Percentiles rank a stretch among this genome's conserved stretches.
Conservation (phyloP, 1,140 invertebrate genomes). For the Drosophila lowei region DNA sequence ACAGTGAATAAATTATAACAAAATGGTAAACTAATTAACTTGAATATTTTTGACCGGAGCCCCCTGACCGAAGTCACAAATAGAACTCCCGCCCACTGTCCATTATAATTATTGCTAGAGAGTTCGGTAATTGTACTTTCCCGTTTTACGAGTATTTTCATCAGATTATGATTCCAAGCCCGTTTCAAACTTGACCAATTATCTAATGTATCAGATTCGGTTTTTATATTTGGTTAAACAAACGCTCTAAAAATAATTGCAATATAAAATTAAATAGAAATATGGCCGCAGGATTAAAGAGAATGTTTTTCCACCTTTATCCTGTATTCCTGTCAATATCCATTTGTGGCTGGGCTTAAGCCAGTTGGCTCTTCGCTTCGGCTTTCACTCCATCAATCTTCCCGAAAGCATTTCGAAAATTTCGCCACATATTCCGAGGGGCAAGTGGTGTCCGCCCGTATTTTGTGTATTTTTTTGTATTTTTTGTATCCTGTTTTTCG, state of each 20-base stretch:
- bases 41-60: constrained; percentile 18
- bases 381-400: constrained; percentile 41
- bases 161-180: background rate
- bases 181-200: constrained; percentile 12
- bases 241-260: constrained; percentile 18
- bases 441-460: background rate
- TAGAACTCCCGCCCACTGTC: too few relatives aligned
- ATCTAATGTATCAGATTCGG: background rate
- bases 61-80: constrained; percentile 1
- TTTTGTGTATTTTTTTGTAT: constrained; percentile 2
- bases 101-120: constrained; percentile 21
- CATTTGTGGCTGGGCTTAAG: background rate
- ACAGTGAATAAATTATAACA: constrained; percentile 18
- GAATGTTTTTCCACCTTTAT: constrained; percentile 34
- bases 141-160: constrained; percentile 14
- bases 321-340: constrained; percentile 16
- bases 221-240: constrained; percentile 13
- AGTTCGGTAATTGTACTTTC: constrained; percentile 14
- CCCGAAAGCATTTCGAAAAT: constrained; percentile 35
- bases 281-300: constrained; percentile 25
- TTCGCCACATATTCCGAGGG: constrained; percentile 36
- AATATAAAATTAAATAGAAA: constrained; percentile 12
- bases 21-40: constrained; percentile 35
- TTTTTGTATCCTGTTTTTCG: constrained; percentile 55
- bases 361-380: constrained; percentile 2